phyloP scores from a whole-genome alignment of 2,797 vertebrate genomes.

The Lithobates sylvaticus region DNA sequence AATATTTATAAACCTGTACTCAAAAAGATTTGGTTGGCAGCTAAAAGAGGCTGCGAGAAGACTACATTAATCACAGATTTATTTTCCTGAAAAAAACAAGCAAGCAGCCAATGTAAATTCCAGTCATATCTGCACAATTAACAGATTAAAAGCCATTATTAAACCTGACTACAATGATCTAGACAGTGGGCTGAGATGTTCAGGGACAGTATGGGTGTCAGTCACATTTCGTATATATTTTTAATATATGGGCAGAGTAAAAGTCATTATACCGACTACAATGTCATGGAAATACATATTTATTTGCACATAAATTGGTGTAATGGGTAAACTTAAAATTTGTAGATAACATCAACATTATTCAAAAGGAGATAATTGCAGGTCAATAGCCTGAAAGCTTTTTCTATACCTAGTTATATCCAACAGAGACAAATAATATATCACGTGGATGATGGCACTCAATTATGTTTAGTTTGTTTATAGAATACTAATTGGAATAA shows the following conservation, averaged over 20 bases:
- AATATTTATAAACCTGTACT: constrained; percentile 53
- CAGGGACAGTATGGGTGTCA: neutral
- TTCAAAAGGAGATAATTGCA: neutral
- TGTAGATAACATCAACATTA: neutral
- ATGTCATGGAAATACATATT: neutral
- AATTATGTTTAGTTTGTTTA: neutral
- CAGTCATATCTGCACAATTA: constrained; percentile 10
- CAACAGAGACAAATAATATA: too few species aligned
- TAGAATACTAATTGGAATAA: neutral
- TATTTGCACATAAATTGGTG: neutral
- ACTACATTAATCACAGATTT: constrained; percentile 34
- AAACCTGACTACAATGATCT: constrained; percentile 15
- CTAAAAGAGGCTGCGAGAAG: neutral
- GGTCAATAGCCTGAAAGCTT: neutral
- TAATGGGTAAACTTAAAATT: neutral
- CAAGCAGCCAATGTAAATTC: constrained; percentile 47
- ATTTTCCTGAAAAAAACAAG: constrained; percentile 23
- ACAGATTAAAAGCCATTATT: constrained; percentile 11
- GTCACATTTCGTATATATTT: constrained; percentile 20
- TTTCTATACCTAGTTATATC: neutral
- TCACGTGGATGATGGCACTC: neutral
- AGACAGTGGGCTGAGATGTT: neutral
- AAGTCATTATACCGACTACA: neutral
- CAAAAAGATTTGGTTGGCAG: constrained; percentile 4
- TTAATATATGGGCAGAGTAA: neutral